phyloP scores from a whole-genome alignment of 1,140 invertebrate species.

The Sinella curviseta region DNA sequence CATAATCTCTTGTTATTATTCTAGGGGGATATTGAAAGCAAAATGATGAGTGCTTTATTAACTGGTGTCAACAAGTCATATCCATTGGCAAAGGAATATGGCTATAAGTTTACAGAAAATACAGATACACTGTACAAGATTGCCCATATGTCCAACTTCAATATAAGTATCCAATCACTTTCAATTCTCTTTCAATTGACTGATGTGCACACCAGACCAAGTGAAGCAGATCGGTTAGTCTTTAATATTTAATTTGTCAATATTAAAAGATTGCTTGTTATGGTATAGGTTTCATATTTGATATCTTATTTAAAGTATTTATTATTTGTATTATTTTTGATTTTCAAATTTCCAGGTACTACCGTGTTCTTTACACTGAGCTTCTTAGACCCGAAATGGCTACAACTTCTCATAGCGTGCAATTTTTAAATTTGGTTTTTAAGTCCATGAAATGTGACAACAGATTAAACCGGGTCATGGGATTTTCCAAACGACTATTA shows the following conservation, averaged over 20 bases:
- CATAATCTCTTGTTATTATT: slow-evolving; percentile 6
- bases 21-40: slow-evolving; percentile 83
- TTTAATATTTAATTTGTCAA: background rate
- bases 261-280: background rate
- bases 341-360: slow-evolving; percentile 68
- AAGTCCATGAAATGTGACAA: slow-evolving; percentile 79
- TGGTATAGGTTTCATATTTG: no score
- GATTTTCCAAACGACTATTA: slow-evolving; percentile 86
- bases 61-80: slow-evolving; percentile 85
- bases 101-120: slow-evolving; percentile 63
- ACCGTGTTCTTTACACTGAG: slow-evolving; percentile 85
- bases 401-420: slow-evolving; percentile 71
- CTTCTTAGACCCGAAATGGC: slow-evolving; percentile 75
- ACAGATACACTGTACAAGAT: slow-evolving; percentile 84
- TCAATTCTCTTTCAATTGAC: slow-evolving; percentile 82
- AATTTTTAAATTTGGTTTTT: slow-evolving; percentile 85
- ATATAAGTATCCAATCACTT: slow-evolving; percentile 82
- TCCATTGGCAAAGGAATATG: slow-evolving; percentile 68
- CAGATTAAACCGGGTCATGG: slow-evolving; percentile 68
- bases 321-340: slow-evolving; percentile 11
- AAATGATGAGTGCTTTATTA: slow-evolving; percentile 87
- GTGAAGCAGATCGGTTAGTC: slow-evolving; percentile 60
- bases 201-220: slow-evolving; percentile 58
- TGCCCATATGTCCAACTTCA: slow-evolving; percentile 80
- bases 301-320: no score